Evolutionary conservation across 1,140 invertebrate species (phyloP), one percentile per base, ranked within the genome.

Genomic region (Condylostylus longicornis): DNA sequence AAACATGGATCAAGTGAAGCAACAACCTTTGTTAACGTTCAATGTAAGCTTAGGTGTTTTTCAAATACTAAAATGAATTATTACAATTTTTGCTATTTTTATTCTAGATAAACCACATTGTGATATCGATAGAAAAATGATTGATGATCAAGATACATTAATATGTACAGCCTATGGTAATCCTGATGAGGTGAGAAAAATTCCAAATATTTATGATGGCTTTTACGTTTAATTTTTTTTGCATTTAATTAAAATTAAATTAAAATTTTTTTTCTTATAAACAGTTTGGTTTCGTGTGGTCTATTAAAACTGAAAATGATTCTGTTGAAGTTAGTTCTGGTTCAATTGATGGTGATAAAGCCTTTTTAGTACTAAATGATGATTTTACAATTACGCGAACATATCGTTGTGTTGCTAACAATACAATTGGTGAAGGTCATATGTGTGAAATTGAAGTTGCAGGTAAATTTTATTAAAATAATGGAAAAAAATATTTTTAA

Each of bases 331-430:
- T 61, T 20, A 38, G 52, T 35, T 15, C 23, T 10, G 49, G 49
- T 34, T 48, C 37, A 29, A 51, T 49, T 25, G 44, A 52, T 17
- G 41, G 46, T 29, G 45, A 55, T 28, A 49, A 40, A 30, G 58
- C 50, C 35, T 58, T 43, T 44, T 53, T 54, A 31, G 30, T 48
- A 27, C 42, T 61, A 29, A 42, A 48, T 25, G 49, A 48, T 38
- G 58, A 48, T 40, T 58, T 55, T 42, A 47, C 48, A 18, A 54
- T 58, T 33, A 45, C 50, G 35, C 72, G 85, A 27, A 85, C 78
- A 8, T 91, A 89, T 58, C 69, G 79, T 35, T 93, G 87, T 58
- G 69, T 74, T 38, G 82, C 80, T 5, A 84, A 82, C 57, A 91
- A 93, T 62, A 69, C 74, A 2, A 76, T 88, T 10, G 86, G 85